phyloP scores from a whole-genome alignment of 2,888 invertebrate genomes.

The Metalampra italica region DNA sequence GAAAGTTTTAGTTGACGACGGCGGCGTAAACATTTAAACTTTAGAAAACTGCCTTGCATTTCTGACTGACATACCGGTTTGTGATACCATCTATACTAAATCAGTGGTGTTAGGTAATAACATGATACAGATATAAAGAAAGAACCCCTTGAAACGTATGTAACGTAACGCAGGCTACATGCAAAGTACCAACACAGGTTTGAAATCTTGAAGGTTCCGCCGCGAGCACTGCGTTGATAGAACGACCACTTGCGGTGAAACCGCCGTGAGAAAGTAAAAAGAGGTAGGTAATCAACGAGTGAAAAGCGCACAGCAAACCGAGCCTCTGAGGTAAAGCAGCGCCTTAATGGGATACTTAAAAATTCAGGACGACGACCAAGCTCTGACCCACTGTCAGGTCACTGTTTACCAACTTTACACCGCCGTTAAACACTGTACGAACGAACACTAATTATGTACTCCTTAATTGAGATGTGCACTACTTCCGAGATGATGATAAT shows the following conservation, averaged over 20 bases:
- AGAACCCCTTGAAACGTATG: neutral
- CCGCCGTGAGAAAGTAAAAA: slow-evolving; percentile 64
- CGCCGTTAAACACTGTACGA: slow-evolving; percentile 21
- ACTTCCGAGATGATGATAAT: neutral
- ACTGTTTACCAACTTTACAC: slow-evolving; percentile 21
- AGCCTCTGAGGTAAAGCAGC: slow-evolving; percentile 25
- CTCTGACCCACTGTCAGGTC: slow-evolving; percentile 53
- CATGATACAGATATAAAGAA: neutral
- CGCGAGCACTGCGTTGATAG: slow-evolving; percentile 43
- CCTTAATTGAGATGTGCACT: slow-evolving; percentile 1
- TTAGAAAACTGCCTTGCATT: slow-evolving; percentile 41
- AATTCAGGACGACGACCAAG: slow-evolving; percentile 61
- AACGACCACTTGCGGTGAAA: slow-evolving; percentile 45
- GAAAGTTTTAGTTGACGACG: slow-evolving; percentile 46
- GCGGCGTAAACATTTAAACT: slow-evolving; percentile 11
- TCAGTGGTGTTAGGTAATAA: too few species aligned
- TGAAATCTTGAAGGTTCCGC: slow-evolving; percentile 28
- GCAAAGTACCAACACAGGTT: slow-evolving; percentile 12
- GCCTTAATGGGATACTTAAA: slow-evolving; percentile 68
- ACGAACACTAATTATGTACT: neutral
- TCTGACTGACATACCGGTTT: slow-evolving; percentile 22
- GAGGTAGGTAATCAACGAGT: slow-evolving; percentile 70
- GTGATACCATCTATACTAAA: neutral
- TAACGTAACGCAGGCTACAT: neutral
- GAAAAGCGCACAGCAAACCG: slow-evolving; percentile 56